A percentile compares a stretch with the other conserved stretches of the same genome.
These are phyloP conservation scores for Plebejus argus DNA, from an alignment of 2,888 invertebrate species.

Conservation along the genomic window DNA sequence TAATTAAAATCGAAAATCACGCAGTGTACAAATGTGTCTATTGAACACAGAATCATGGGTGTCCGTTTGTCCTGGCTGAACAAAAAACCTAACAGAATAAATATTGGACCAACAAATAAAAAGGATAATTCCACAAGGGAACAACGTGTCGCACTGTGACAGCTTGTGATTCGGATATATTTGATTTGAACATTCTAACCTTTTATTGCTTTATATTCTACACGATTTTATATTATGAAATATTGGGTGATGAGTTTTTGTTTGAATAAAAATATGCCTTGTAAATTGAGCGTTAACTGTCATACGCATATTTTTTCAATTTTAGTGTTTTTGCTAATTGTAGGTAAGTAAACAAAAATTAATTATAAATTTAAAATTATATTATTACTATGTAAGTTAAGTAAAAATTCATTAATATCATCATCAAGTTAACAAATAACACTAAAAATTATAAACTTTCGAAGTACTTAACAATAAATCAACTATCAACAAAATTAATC, in stretches of 20 bases:
- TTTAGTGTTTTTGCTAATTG: too few relatives aligned
- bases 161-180: conserved; percentile 9
- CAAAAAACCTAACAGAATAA: conserved; percentile 16
- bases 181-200: neutral
- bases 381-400: too few relatives aligned
- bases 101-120: conserved; percentile 29
- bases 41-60: conserved; percentile 9
- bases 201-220: conserved; percentile 6
- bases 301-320: neutral
- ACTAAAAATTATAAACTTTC: neutral
- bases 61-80: conserved; percentile 6
- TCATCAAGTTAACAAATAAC: too few relatives aligned
- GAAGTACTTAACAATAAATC: neutral
- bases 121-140: conserved; percentile 16
- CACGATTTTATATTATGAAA: neutral
- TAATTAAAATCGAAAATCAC: neutral
- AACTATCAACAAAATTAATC: neutral
- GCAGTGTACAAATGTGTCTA: conserved; percentile 1
- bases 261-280: neutral
- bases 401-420: too few relatives aligned
- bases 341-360: too few relatives aligned
- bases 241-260: neutral
- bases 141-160: conserved; percentile 20
- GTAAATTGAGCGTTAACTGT: neutral
- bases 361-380: too few relatives aligned